These are phyloP conservation scores for Cyclargus thomasi DNA, from an alignment of 1,140 invertebrate species.

Conservation along the genomic window DNA sequence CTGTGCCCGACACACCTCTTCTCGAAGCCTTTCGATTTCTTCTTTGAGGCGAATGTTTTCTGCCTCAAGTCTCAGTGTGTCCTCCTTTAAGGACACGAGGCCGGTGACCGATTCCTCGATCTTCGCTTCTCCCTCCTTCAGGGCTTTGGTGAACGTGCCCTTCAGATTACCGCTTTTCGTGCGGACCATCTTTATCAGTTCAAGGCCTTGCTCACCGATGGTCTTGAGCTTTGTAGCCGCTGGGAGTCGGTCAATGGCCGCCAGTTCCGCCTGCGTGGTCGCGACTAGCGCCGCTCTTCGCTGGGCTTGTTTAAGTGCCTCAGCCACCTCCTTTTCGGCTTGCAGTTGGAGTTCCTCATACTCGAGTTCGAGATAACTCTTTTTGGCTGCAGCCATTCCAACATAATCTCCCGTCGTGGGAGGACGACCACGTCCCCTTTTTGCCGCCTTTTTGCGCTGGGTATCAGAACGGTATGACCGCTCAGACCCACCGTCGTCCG, in stretches of 20 bases:
- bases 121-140: background rate
- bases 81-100: background rate
- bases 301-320: background rate
- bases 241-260: background rate
- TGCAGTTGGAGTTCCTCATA: too few species aligned
- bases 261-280: background rate
- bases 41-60: slow-evolving; percentile 3
- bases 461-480: too few species aligned
- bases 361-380: too few species aligned
- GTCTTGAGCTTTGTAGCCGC: background rate
- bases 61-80: background rate
- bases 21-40: background rate
- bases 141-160: background rate
- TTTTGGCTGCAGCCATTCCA: too few species aligned
- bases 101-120: background rate
- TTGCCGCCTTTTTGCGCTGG: too few species aligned
- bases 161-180: background rate
- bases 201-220: background rate
- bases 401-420: too few species aligned
- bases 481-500: too few species aligned
- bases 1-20: slow-evolving; percentile 7
- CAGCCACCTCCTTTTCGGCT: background rate
- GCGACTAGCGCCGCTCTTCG: background rate
- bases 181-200: slow-evolving; percentile 1
- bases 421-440: too few species aligned